Percentiles rank a stretch among this genome's conserved stretches.
phyloP scores from a whole-genome alignment of 2,113 vertebrate species.

The Engraulis encrasicolus region DNA sequence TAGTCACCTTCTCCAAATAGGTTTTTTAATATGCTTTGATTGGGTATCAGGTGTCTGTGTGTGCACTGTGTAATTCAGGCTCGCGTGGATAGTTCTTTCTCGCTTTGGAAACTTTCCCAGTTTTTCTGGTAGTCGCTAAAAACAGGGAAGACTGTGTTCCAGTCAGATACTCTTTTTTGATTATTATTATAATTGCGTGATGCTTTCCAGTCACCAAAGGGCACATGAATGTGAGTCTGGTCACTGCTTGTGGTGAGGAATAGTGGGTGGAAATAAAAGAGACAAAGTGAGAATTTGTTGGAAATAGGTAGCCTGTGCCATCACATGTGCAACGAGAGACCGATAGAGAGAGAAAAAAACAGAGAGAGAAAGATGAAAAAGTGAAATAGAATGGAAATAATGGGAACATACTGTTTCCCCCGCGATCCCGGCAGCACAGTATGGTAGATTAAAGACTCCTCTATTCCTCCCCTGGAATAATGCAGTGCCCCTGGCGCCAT shows the following conservation, averaged over 20 bases:
- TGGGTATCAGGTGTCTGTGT: background rate
- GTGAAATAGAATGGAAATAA: background rate
- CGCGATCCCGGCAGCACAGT: background rate
- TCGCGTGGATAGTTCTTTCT: background rate
- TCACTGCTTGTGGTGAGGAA: background rate
- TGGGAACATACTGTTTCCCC: background rate
- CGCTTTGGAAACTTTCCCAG: background rate
- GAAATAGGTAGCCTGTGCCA: background rate
- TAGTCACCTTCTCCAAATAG: background rate
- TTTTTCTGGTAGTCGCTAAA: background rate
- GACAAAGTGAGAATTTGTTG: background rate
- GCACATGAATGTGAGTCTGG: background rate
- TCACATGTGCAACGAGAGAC: background rate
- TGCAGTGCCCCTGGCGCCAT: constrained; percentile 17
- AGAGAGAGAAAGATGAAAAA: background rate
- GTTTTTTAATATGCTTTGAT: background rate
- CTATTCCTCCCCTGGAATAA: background rate
- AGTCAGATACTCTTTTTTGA: background rate
- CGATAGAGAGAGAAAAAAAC: background rate
- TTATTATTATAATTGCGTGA: no score
- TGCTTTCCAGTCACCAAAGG: background rate
- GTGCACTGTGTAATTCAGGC: background rate
- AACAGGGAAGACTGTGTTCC: background rate
- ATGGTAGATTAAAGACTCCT: constrained; percentile 13
- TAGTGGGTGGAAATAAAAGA: background rate